phyloP scores from a whole-genome alignment of 2,888 invertebrate genomes.

The Ophion costatus region DNA sequence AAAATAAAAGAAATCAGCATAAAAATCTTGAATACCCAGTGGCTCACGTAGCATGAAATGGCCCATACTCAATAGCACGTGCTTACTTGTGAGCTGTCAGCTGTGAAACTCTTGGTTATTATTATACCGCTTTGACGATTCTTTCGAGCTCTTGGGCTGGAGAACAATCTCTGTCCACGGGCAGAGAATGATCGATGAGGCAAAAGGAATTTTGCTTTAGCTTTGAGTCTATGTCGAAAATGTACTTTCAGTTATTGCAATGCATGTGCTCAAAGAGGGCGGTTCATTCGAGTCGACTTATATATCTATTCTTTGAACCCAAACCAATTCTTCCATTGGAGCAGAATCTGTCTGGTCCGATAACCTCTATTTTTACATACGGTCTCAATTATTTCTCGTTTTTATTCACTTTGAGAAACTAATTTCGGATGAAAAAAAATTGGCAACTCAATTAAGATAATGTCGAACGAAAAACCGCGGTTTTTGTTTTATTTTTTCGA shows the following conservation, averaged over 20 bases:
- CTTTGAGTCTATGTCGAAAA: not conserved
- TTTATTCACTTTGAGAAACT: too few species aligned
- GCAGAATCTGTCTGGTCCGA: too few species aligned
- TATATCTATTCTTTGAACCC: too few species aligned
- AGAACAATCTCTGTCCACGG: slow-evolving; percentile 38
- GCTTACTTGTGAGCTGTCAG: slow-evolving; percentile 23
- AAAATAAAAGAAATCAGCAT: too few species aligned
- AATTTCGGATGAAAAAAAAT: too few species aligned
- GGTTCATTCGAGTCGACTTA: not conserved
- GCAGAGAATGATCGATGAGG: slow-evolving; percentile 27
- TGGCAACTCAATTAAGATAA: not conserved
- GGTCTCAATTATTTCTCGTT: not conserved
- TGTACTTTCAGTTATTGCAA: not conserved
- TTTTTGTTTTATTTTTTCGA: not conserved
- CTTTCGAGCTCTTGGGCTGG: slow-evolving; percentile 15
- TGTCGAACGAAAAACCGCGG: not conserved
- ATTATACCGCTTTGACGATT: slow-evolving; percentile 18
- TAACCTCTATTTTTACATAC: too few species aligned
- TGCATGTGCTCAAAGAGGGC: not conserved
- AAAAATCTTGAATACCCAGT: not conserved
- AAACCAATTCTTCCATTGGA: too few species aligned
- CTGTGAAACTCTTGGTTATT: slow-evolving; percentile 45
- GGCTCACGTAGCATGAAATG: not conserved
- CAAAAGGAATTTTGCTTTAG: not conserved
- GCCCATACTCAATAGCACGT: slow-evolving; percentile 19